A percentile compares a stretch with the other conserved stretches of the same genome.
These are phyloP conservation scores for Mus minutoides DNA, from an alignment of 2,797 vertebrate species.

Conservation along the genomic window DNA sequence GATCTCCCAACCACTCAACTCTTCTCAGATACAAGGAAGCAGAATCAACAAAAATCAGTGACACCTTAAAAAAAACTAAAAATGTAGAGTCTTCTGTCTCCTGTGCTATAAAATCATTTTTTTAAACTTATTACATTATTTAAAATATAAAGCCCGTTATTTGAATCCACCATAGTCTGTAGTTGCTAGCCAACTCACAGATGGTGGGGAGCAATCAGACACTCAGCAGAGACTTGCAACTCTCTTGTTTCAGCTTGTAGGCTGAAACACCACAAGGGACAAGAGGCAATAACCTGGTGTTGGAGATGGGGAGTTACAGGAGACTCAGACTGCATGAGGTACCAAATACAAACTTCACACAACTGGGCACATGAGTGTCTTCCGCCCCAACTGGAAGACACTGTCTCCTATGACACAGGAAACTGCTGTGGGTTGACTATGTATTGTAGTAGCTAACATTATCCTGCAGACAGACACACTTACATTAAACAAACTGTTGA, in stretches of 20 bases:
- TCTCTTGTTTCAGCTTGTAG: neutral
- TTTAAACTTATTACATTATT: neutral
- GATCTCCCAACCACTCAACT: neutral
- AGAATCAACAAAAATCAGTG: neutral
- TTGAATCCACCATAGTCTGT: too few species aligned
- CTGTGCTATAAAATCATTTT: neutral
- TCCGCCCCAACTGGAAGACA: fast-evolving
- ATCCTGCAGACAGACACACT: neutral
- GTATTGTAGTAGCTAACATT: neutral
- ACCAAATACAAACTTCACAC: neutral
- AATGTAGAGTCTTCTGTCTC: neutral
- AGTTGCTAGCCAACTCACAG: too few species aligned
- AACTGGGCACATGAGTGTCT: neutral
- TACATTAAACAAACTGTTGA: neutral
- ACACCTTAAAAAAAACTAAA: neutral
- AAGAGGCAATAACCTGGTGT: neutral
- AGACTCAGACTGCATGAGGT: neutral
- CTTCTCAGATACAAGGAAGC: neutral
- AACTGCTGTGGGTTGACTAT: neutral
- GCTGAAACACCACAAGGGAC: fast-evolving
- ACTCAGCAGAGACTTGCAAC: neutral
- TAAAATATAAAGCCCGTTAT: neutral
- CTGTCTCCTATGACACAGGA: neutral
- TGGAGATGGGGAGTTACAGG: neutral
- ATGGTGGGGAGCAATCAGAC: neutral